Evolutionary conservation across 1,140 invertebrate species (phyloP).

Genomic region (Hylyphantes graminicola): DNA sequence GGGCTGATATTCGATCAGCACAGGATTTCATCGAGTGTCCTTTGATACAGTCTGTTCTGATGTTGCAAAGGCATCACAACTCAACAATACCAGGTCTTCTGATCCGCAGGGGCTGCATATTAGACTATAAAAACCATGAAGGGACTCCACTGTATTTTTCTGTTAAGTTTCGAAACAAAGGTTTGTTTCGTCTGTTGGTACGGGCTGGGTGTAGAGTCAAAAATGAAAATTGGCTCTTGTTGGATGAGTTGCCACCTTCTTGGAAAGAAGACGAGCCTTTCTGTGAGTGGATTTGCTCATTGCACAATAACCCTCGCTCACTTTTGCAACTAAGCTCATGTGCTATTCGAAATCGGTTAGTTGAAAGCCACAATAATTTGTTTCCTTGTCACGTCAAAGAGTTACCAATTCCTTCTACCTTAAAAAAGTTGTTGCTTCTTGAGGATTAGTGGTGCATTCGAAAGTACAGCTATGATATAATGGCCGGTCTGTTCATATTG

Average conservation of each 20-base stretch:
- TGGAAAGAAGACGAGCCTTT: slow-evolving; percentile 30
- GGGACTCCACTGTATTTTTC: slow-evolving; percentile 42
- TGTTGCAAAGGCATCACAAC: background rate
- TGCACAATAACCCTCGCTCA: slow-evolving; percentile 27
- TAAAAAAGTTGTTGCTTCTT: slow-evolving; percentile 22
- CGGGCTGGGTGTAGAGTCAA: slow-evolving; percentile 30
- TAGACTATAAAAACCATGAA: slow-evolving; percentile 30
- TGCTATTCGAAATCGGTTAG: slow-evolving; percentile 3
- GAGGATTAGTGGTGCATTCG: slow-evolving; percentile 12
- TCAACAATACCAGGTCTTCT: slow-evolving; percentile 50
- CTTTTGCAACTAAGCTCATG: slow-evolving; percentile 4
- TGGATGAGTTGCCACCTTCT: slow-evolving; percentile 1
- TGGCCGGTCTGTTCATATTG: too few relatives aligned
- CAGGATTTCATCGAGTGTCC: slow-evolving; percentile 54
- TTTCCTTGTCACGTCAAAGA: slow-evolving; percentile 13
- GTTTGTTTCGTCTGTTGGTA: slow-evolving; percentile 40
- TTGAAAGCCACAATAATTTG: slow-evolving; percentile 17
- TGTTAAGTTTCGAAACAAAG: slow-evolving; percentile 21
- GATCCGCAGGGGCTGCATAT: slow-evolving; percentile 42
- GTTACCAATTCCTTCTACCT: slow-evolving; percentile 7
- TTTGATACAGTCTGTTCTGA: slow-evolving; percentile 35
- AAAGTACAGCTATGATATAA: too few relatives aligned
- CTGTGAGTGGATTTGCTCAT: slow-evolving; percentile 18
- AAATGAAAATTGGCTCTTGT: background rate
- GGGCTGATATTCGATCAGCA: slow-evolving; percentile 39